Base-by-base conservation (phyloP, 1,140 invertebrate genomes). In the Saccostrea cuccullata region DNA sequence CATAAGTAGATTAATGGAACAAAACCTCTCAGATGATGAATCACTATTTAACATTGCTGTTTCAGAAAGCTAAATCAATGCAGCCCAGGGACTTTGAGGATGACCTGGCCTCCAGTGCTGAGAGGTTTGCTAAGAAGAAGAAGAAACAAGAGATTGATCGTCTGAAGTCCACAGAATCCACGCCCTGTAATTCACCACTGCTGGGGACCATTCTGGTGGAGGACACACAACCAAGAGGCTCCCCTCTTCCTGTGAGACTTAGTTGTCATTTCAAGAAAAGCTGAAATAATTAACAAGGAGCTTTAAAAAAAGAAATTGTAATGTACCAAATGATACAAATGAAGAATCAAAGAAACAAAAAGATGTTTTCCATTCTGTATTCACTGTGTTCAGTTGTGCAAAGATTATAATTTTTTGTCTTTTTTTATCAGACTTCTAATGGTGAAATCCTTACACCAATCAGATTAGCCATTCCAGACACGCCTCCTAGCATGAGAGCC, bases 51-150 rank as follows among this genome's bases (percentile, higher is more conserved):
- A 47, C 47, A 47, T 47, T 47, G 47, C 47, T 47, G 47, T 47
- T 47, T 8, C 47, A 95, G 94, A 94, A 94, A 91, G 88, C 90
- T 36, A 94, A 93, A 87, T 94, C 93, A 5, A 94, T 94, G 94
- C 94, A 94, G 89, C 94, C 94, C 8, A 86, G 89, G 73, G 93
- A 94, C 86, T 95, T 94, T 91, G 93, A 93, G 56, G 94, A 93
- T 26, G 94, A 95, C 55, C 36, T 94, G 5, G 93, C 92, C 3
- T 90, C 89, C 55, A 94, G 93, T 92, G 91, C 93, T 26, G 92
- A 94, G 84, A 91, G 93, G 70, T 90, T 90, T 56, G 82, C 92
- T 55, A 92, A 91, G 82, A 83, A 89, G 36, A 92, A 91, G 73
- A 86, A 90, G 11, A 85, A 88, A 15, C 67, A 67, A 20, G 84